phyloP scores from a whole-genome alignment of 2,888 invertebrate genomes.

The Amphipoea oculea region DNA sequence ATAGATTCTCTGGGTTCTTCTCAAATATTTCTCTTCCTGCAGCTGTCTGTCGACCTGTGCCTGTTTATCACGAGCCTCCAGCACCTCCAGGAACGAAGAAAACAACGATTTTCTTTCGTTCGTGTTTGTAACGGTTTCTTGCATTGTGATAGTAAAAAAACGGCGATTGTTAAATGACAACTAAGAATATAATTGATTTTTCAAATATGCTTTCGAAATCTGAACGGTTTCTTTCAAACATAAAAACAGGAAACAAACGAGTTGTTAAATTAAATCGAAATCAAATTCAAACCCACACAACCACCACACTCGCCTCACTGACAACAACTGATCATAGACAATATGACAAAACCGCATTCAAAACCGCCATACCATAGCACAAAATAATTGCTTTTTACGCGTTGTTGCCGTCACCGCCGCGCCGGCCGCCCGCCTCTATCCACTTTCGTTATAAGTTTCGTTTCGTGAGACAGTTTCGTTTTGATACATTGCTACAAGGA shows the following conservation, averaged over 20 bases:
- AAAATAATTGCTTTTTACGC: neutral
- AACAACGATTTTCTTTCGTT: slow-evolving; percentile 86
- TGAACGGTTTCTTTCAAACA: slow-evolving; percentile 37
- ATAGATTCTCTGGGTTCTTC: slow-evolving; percentile 86
- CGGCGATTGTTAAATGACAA: slow-evolving; percentile 39
- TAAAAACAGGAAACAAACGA: slow-evolving; percentile 64
- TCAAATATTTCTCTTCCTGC: slow-evolving; percentile 85
- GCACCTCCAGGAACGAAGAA: slow-evolving; percentile 84
- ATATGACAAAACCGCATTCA: neutral
- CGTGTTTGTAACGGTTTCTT: slow-evolving; percentile 88
- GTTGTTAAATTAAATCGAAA: slow-evolving; percentile 73
- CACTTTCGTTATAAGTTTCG: no score
- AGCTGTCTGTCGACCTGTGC: slow-evolving; percentile 83
- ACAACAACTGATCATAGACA: slow-evolving; percentile 77
- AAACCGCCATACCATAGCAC: neutral
- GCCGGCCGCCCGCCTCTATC: neutral
- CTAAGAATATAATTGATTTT: slow-evolving; percentile 17
- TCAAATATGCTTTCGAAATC: slow-evolving; percentile 25
- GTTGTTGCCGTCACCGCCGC: neutral
- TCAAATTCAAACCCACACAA: slow-evolving; percentile 80
- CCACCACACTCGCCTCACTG: slow-evolving; percentile 72
- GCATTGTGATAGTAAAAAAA: slow-evolving; percentile 79
- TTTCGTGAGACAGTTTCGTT: neutral
- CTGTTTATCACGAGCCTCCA: slow-evolving; percentile 84
- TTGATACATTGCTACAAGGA: neutral